Percentiles rank a stretch among this genome's conserved stretches.
phyloP scores from a whole-genome alignment of 2,797 vertebrate genomes.

The Naso thynnoides region DNA sequence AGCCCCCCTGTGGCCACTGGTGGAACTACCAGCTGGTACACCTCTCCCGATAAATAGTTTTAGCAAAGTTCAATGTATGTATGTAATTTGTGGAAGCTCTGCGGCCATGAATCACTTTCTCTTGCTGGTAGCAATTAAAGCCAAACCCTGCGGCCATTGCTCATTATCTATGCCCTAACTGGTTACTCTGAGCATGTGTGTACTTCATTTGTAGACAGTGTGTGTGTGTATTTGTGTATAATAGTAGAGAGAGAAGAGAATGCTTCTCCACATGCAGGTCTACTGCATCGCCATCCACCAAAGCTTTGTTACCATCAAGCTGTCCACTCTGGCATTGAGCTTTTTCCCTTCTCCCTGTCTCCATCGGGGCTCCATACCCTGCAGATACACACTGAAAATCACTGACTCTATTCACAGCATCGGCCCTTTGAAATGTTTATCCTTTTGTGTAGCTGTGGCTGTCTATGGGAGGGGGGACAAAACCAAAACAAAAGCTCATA shows the following conservation, averaged over 20 bases:
- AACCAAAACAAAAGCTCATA: conserved; percentile 73
- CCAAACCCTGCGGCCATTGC: conserved; percentile 23
- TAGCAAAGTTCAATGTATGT: conserved; percentile 2
- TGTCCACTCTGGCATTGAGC: conserved; percentile 78
- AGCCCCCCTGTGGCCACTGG: conserved; percentile 65
- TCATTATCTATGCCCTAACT: conserved; percentile 47
- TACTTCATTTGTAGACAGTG: conserved; percentile 21
- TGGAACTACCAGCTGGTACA: conserved; percentile 56
- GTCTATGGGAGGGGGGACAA: conserved; percentile 51
- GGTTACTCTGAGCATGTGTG: conserved; percentile 40
- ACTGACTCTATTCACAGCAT: conserved; percentile 75
- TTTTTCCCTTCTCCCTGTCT: conserved; percentile 72
- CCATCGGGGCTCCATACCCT: conserved; percentile 79
- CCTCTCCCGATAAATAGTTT: conserved; percentile 45
- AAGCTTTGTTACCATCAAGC: conserved; percentile 79
- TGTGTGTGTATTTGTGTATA: background rate
- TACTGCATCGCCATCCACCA: conserved; percentile 66
- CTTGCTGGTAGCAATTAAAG: conserved; percentile 50
- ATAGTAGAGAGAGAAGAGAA: conserved; percentile 23
- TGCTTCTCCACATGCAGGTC: conserved; percentile 51
- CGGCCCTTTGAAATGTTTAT: conserved; percentile 80
- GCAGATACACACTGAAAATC: conserved; percentile 77
- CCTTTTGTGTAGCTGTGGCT: conserved; percentile 73
- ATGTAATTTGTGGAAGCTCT: conserved; percentile 44
- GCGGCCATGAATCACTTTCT: conserved; percentile 44